Percentiles rank a stretch among this genome's conserved stretches.
These are phyloP conservation scores for Dryobates pubescens DNA, from an alignment of 2,797 vertebrate genomes.

Conservation along the genomic window DNA sequence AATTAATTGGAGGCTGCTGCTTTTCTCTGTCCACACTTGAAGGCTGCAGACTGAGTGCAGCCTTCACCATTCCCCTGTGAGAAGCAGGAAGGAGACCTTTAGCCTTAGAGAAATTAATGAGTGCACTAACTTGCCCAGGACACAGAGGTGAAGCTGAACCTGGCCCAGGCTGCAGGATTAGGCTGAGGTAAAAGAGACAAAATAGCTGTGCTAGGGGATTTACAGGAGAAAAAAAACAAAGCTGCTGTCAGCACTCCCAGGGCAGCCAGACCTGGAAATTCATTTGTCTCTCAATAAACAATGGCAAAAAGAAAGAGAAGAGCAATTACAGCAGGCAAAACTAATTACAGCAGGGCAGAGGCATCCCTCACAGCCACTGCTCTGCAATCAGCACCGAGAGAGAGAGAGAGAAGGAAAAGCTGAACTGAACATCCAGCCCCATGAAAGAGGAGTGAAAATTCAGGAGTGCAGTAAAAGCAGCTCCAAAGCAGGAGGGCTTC, in stretches of 20 bases:
- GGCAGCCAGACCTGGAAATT: conserved; percentile 39
- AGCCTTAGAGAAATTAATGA: conserved; percentile 19
- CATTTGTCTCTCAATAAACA: conserved; percentile 34
- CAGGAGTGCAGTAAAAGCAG: not conserved
- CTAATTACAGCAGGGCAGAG: conserved; percentile 18
- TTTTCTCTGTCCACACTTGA: not conserved
- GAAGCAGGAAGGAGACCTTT: not conserved
- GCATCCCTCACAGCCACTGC: not conserved
- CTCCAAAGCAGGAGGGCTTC: not conserved
- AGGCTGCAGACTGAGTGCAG: not conserved
- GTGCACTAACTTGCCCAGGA: not conserved
- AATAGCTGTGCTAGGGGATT: conserved; percentile 29
- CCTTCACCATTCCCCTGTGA: not conserved
- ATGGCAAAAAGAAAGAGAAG: not conserved
- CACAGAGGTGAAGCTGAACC: not conserved
- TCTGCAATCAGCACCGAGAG: not conserved
- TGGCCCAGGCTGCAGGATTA: conserved; percentile 41
- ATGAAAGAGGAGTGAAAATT: not conserved
- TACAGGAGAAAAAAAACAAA: not conserved
- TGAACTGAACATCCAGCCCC: not conserved
- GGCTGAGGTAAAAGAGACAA: conserved; percentile 17
- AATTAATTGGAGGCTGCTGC: not conserved
- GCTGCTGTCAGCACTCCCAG: conserved; percentile 38
- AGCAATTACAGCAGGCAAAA: conserved; percentile 45
- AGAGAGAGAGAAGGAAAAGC: not conserved